Evolutionary conservation across 2,797 vertebrate species (phyloP).

Genomic region (Podarcis lilfordi): DNA sequence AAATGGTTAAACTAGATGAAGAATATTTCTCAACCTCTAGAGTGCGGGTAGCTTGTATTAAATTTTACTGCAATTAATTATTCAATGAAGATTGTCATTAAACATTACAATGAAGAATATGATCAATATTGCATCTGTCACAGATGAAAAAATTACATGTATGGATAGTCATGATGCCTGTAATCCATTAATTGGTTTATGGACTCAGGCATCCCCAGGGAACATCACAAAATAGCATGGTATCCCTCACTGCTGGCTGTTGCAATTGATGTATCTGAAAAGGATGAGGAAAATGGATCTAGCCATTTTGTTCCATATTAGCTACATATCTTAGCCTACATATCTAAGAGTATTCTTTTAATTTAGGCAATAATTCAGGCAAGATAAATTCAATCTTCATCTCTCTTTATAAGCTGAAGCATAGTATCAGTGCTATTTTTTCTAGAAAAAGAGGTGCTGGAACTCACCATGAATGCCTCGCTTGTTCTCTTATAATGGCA

Average conservation of each 20-base stretch:
- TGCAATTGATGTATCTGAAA: conserved; percentile 66
- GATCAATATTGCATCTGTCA: conserved; percentile 67
- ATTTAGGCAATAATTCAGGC: conserved; percentile 79
- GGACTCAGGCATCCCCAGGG: conserved; percentile 67
- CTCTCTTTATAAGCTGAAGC: conserved; percentile 61
- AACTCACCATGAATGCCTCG: too few species aligned
- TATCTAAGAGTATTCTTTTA: conserved; percentile 70
- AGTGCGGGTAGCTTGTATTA: conserved; percentile 54
- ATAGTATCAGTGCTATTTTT: too few species aligned
- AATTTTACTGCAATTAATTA: conserved; percentile 74
- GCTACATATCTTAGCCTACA: conserved; percentile 64
- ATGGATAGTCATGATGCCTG: conserved; percentile 50
- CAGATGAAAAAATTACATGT: conserved; percentile 70
- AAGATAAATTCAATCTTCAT: conserved; percentile 78
- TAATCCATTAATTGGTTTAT: conserved; percentile 67
- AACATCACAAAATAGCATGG: conserved; percentile 58
- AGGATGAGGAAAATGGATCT: conserved; percentile 70
- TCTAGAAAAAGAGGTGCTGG: too few species aligned
- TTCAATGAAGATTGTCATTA: conserved; percentile 75
- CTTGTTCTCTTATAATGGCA: too few species aligned
- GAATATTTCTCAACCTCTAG: conserved; percentile 45
- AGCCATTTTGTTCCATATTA: conserved; percentile 65
- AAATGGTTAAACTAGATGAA: conserved; percentile 63
- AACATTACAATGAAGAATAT: conserved; percentile 70
- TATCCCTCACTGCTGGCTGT: conserved; percentile 65